Conservation (phyloP, 1,140 invertebrate genomes). For the Helicoverpa armigera region DNA sequence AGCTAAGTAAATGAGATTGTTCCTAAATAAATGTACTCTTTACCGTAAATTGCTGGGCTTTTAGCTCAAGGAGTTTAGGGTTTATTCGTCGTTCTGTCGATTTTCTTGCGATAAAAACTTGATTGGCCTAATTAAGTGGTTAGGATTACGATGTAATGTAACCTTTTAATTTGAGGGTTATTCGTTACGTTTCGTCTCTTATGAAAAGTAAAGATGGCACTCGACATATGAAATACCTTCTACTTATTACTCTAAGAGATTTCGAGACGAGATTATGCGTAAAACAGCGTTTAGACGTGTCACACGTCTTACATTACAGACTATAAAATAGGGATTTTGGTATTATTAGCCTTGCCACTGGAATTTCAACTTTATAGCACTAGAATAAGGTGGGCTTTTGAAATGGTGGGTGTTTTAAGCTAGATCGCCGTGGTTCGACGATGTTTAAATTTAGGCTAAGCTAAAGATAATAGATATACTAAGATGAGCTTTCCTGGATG, state of each 20-base stretch:
- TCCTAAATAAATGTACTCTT: conserved; percentile 38
- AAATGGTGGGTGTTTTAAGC: neutral
- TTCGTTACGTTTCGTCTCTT: no score
- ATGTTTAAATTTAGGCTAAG: conserved; percentile 43
- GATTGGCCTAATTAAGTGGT: neutral
- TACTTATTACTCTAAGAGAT: conserved; percentile 18
- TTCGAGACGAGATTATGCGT: conserved; percentile 15
- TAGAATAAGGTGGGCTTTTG: neutral
- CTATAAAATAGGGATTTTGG: conserved; percentile 41
- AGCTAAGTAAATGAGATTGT: conserved; percentile 38
- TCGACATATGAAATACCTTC: neutral
- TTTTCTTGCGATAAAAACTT: neutral
- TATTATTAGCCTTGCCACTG: neutral
- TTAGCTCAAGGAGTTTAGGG: conserved; percentile 1
- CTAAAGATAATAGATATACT: conserved; percentile 31
- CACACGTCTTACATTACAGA: conserved; percentile 29
- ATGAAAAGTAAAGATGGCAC: no score
- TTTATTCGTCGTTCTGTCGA: neutral
- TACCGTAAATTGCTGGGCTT: conserved; percentile 21
- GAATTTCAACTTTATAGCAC: neutral
- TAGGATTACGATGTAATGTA: neutral
- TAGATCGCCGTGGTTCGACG: neutral
- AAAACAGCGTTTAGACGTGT: conserved; percentile 23
- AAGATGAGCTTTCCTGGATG: conserved; percentile 8
- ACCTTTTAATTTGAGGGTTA: neutral